Evolutionary conservation across 2,113 vertebrate species (phyloP), one percentile per base, ranked within the genome.

Genomic region (Megaceryle torquata): DNA sequence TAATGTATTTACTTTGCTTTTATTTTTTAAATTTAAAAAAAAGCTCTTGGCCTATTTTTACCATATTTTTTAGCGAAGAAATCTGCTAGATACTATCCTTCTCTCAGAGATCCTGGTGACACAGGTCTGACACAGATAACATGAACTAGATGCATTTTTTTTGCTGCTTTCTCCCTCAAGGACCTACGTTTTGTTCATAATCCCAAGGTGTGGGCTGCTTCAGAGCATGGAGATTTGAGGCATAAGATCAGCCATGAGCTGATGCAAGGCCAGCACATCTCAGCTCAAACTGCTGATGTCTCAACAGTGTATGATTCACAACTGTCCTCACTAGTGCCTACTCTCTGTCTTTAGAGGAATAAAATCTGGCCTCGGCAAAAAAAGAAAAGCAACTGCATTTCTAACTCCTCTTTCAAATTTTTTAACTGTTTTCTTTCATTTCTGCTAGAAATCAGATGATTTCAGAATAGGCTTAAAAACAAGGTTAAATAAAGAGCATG

Each of bases 331-430:
- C 87, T n/a, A 46, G 87, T 29, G 3, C 87, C 91, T 67, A 94
- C 69, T 94, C 76, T 78, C 65, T 89, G 50, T 82, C 93, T 89
- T 93, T 64, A 87, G 41, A 86, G 69, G 89, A 78, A 84, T 79
- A 51, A 95, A 94, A 78, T 71, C 69, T 79, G 91, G 69, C 64
- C 69, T 84, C 4, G 2, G 69, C 31, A 89, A 82, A 72, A 88
- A 72, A 87, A 82, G 29, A 94, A 91, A 96, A 94, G 64, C 48
- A 88, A 86, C 37, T 54, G 56, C 51, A 84, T 84, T 89, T 89
- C 91, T 94, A 89, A 43, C 53, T 89, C 81, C 64, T 86, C 77
- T 86, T 86, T 53, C 83, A 95, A 65, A 86, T 90, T 90, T 86
- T 96, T 93, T 44, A 80, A 68, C 8, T 9, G 3, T 8, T 94